A percentile compares a stretch with the other conserved stretches of the same genome.
Evolutionary conservation across 2,888 invertebrate species (phyloP).

Genomic region (Alloplasta piceator): DNA sequence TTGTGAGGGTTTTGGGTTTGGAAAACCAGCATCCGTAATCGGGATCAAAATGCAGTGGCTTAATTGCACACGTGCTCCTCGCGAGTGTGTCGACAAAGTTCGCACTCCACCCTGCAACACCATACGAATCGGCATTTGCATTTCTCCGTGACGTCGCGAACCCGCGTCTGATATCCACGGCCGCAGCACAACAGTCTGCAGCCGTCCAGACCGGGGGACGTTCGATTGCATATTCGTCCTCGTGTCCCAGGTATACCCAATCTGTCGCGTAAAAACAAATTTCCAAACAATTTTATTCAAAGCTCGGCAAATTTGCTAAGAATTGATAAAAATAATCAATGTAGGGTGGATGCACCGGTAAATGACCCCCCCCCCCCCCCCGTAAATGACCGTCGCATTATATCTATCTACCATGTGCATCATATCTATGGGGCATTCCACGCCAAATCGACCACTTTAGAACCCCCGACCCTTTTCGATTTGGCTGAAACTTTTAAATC

Average conservation of each 20-base stretch:
- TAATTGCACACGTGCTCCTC: slow-evolving; percentile 95
- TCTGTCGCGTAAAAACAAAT: slow-evolving; percentile 83
- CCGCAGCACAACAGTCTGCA: slow-evolving; percentile 95
- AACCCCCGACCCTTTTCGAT: too few relatives aligned
- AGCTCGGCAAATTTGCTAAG: neutral
- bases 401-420: too few relatives aligned
- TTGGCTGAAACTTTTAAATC: too few relatives aligned
- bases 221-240: slow-evolving; percentile 92
- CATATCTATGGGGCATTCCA: too few relatives aligned
- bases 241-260: slow-evolving; percentile 92
- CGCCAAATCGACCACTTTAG: too few relatives aligned
- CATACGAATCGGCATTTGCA: slow-evolving; percentile 95
- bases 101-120: slow-evolving; percentile 95
- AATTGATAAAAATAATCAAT: neutral
- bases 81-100: slow-evolving; percentile 90
- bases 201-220: slow-evolving; percentile 93
- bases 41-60: slow-evolving; percentile 65
- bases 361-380: too few relatives aligned
- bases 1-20: slow-evolving; percentile 26
- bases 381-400: too few relatives aligned
- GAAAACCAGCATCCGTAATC: slow-evolving; percentile 35
- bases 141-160: slow-evolving; percentile 92
- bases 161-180: slow-evolving; percentile 93
- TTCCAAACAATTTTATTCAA: neutral
- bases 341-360: too few relatives aligned